A percentile compares a stretch with the other conserved stretches of the same genome.
These are phyloP conservation scores for Sinotaia quadrata DNA, from an alignment of 2,888 invertebrate species.

Conservation along the genomic window DNA sequence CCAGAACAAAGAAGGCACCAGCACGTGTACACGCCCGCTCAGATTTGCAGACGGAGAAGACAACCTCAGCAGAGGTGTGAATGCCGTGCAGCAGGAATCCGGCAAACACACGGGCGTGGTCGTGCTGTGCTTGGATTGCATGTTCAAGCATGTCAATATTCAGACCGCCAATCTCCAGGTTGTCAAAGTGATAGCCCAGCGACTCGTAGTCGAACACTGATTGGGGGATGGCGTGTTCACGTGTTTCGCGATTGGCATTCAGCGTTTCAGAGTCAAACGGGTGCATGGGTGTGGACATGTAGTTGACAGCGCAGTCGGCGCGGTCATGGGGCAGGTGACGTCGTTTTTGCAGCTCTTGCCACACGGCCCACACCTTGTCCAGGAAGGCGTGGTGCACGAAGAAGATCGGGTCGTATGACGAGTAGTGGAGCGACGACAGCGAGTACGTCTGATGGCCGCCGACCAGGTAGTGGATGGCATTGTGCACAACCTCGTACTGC, in stretches of 20 bases:
- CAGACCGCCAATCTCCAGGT: constrained; percentile 42
- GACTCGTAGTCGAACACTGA: constrained; percentile 39
- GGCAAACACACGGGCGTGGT: constrained; percentile 35
- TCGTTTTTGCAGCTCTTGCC: constrained; percentile 41
- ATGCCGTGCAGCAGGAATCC: constrained; percentile 43
- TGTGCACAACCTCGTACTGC: constrained; percentile 38
- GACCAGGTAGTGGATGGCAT: constrained; percentile 36
- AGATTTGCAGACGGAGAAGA: constrained; percentile 28
- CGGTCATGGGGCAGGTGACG: constrained; percentile 33
- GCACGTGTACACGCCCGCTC: constrained; percentile 8
- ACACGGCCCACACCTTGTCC: constrained; percentile 41
- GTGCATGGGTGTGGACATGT: constrained; percentile 28
- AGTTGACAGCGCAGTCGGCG: constrained; percentile 39
- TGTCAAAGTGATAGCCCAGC: constrained; percentile 40
- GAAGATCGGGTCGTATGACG: constrained; percentile 43
- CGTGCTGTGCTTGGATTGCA: constrained; percentile 19
- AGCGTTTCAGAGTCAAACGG: constrained; percentile 32
- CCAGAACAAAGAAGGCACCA: constrained; percentile 34
- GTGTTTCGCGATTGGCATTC: constrained; percentile 14
- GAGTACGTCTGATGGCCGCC: constrained; percentile 34
- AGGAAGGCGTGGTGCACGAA: constrained; percentile 40
- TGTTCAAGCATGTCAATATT: constrained; percentile 40
- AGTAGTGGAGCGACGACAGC: constrained; percentile 41
- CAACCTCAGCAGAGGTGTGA: constrained; percentile 36
- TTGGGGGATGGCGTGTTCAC: constrained; percentile 34